Conservation (phyloP, 2,113 vertebrate species). For the Poeciliopsis prolifica region DNA sequence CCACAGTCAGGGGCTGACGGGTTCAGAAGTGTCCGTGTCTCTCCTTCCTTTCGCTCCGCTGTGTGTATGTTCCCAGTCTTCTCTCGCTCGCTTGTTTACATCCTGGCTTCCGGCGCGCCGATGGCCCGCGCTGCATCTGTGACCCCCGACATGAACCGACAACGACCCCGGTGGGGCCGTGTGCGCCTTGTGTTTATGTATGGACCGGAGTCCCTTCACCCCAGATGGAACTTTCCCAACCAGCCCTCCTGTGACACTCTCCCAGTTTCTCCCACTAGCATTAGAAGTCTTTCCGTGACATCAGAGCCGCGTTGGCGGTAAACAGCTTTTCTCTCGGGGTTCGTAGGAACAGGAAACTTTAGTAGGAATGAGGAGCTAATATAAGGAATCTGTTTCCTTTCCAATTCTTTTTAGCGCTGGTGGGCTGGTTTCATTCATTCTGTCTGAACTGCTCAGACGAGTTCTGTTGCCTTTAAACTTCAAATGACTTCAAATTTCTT, state of each 20-base stretch:
- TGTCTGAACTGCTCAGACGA: background rate
- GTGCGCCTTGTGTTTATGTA: conserved; percentile 38
- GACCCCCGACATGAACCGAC: conserved; percentile 11
- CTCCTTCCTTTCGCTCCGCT: background rate
- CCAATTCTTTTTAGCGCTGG: background rate
- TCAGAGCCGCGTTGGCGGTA: conserved; percentile 72
- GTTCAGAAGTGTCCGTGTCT: conserved; percentile 14
- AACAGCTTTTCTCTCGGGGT: conserved; percentile 73
- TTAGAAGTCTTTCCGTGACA: conserved; percentile 79
- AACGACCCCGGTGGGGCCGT: conserved; percentile 31
- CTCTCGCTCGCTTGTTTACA: conserved; percentile 42
- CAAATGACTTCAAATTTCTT: background rate
- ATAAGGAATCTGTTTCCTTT: conserved; percentile 6
- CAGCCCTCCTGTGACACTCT: conserved; percentile 41
- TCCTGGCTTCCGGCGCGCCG: conserved; percentile 30
- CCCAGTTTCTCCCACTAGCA: conserved; percentile 36
- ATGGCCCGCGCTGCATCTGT: conserved; percentile 11
- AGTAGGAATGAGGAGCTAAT: conserved; percentile 50
- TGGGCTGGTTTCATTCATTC: background rate
- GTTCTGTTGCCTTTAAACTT: background rate
- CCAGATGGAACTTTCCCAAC: conserved; percentile 27
- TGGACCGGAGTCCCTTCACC: conserved; percentile 11
- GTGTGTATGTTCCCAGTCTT: conserved; percentile 13
- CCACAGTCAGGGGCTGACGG: conserved; percentile 31
- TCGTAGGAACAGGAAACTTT: conserved; percentile 51